Evolutionary conservation across 2,888 invertebrate species (phyloP).

Genomic region (Entomobrya multifasciata): DNA sequence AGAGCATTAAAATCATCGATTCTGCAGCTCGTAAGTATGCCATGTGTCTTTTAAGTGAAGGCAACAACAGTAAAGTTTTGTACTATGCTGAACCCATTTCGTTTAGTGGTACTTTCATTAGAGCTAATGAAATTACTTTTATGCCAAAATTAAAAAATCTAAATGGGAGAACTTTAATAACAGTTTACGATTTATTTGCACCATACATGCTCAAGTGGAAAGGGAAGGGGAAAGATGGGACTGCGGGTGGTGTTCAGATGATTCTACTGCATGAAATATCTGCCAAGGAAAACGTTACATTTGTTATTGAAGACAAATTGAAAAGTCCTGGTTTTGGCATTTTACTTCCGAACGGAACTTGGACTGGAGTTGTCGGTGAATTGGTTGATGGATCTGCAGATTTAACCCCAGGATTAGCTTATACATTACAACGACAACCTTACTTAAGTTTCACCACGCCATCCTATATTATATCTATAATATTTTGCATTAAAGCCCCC

Average conservation of each 20-base stretch:
- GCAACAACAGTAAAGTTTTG: neutral
- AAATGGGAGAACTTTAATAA: neutral
- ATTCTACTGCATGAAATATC: conserved; percentile 31
- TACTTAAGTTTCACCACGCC: conserved; percentile 3
- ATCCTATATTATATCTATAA: neutral
- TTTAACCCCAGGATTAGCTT: neutral
- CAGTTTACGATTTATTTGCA: no score
- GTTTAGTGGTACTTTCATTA: neutral
- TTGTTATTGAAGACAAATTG: neutral
- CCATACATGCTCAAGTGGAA: neutral
- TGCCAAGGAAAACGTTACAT: conserved; percentile 9
- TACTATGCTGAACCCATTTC: conserved; percentile 1
- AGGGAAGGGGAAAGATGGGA: no score
- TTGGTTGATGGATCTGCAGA: conserved; percentile 29
- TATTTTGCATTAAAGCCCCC: conserved; percentile 7
- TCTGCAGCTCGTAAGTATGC: neutral
- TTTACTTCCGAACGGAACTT: neutral
- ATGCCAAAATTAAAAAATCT: neutral
- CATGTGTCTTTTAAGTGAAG: neutral
- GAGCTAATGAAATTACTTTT: no score
- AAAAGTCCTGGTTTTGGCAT: conserved; percentile 40
- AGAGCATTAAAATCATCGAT: no score
- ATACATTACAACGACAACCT: neutral
- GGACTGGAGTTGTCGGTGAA: conserved; percentile 47
- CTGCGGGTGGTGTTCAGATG: conserved; percentile 1